phyloP scores from a whole-genome alignment of 1,140 invertebrate species.

The Drosophila tristis region DNA sequence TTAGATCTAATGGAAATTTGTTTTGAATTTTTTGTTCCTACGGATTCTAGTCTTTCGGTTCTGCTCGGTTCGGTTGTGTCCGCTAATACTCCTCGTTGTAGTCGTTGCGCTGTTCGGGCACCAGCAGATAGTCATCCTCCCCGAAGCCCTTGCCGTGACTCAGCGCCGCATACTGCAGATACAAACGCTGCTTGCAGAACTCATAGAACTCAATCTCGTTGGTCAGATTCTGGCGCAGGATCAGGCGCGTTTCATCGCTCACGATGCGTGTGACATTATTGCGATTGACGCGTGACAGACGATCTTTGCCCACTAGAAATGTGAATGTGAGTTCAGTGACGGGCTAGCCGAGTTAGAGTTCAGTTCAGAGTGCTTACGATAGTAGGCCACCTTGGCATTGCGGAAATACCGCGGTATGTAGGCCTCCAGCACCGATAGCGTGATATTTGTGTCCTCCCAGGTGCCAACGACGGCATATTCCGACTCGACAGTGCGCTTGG shows the following conservation, averaged over 20 bases:
- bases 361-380: constrained; percentile 86
- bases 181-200: constrained; percentile 80
- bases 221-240: constrained; percentile 73
- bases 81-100: constrained; percentile 55
- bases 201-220: constrained; percentile 82
- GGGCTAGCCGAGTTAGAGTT: background rate
- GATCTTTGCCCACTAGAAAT: constrained; percentile 72
- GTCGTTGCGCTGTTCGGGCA: constrained; percentile 55
- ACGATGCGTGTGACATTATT: constrained; percentile 70
- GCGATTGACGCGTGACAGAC: constrained; percentile 67
- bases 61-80: background rate
- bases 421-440: constrained; percentile 91
- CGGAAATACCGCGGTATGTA: constrained; percentile 93
- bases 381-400: constrained; percentile 91
- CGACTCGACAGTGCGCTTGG: constrained; percentile 92
- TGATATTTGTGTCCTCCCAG: constrained; percentile 94
- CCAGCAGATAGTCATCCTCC: constrained; percentile 72
- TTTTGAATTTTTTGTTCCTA: too few relatives aligned
- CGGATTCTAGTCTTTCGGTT: background rate
- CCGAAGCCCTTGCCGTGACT: constrained; percentile 53
- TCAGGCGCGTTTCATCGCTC: constrained; percentile 68
- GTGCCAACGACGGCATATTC: constrained; percentile 95
- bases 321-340: background rate
- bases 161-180: constrained; percentile 76
- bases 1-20: background rate